These are phyloP conservation scores for Poeciliopsis paucimaculata DNA, from an alignment of 2,797 vertebrate species.

Conservation along the genomic window DNA sequence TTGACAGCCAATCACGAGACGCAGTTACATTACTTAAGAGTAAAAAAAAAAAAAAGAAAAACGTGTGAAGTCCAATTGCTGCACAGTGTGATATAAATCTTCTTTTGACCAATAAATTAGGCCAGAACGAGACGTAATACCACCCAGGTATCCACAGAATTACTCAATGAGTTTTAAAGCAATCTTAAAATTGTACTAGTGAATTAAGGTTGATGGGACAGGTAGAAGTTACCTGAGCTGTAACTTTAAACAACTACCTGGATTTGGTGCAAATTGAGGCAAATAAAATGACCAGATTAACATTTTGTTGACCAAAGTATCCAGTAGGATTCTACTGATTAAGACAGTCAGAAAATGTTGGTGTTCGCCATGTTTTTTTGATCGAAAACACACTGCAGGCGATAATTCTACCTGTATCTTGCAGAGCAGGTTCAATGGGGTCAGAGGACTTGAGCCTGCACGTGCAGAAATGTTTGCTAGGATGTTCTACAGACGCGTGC, in stretches of 20 bases:
- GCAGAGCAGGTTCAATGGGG: background rate
- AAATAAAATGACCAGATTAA: background rate
- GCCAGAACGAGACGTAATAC: background rate
- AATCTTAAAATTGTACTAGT: background rate
- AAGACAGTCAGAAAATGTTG: background rate
- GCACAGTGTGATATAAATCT: background rate
- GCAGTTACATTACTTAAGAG: slow-evolving; percentile 51
- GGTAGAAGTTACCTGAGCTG: background rate
- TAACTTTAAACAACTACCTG: background rate
- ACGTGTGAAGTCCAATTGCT: background rate
- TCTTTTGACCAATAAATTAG: background rate
- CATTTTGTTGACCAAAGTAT: background rate
- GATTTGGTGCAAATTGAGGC: background rate
- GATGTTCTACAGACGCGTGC: background rate
- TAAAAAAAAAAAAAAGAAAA: background rate
- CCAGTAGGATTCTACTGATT: background rate
- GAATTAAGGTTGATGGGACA: background rate
- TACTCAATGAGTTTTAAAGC: background rate
- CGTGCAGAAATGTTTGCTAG: slow-evolving; percentile 10
- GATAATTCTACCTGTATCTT: too few species aligned
- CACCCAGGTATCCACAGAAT: background rate
- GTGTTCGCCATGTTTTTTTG: background rate
- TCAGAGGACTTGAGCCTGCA: background rate
- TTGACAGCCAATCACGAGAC: slow-evolving; percentile 43
- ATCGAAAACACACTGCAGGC: background rate